A percentile compares a stretch with the other conserved stretches of the same genome.
These are phyloP conservation scores for Heliangelus exortis DNA, from an alignment of 2,797 vertebrate genomes.

Conservation along the genomic window DNA sequence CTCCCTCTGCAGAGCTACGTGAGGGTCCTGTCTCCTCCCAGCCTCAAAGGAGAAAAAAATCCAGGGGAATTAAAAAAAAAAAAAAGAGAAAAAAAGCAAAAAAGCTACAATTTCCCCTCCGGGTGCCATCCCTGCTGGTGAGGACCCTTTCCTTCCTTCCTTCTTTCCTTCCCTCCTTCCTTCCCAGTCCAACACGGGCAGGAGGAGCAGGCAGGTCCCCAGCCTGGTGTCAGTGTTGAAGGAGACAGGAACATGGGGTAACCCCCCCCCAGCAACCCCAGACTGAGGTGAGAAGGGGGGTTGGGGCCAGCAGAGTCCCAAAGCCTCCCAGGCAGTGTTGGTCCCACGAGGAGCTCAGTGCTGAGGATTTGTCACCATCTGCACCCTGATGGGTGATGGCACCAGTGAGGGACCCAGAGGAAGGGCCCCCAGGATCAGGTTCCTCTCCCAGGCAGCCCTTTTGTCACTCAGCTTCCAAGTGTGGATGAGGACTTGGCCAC, in stretches of 20 bases:
- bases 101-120: not conserved
- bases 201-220: not conserved
- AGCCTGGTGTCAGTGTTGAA: not conserved
- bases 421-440: not conserved
- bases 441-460: not conserved
- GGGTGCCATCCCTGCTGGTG: not conserved
- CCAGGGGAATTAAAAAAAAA: not conserved
- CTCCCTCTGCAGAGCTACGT: not conserved
- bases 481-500: not conserved
- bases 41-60: not conserved
- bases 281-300: not conserved
- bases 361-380: not conserved
- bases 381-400: not conserved
- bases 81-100: not conserved
- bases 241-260: not conserved
- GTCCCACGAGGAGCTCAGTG: not conserved
- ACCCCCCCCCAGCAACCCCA: not conserved
- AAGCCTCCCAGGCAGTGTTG: not conserved
- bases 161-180: not conserved
- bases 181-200: not conserved
- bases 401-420: not conserved
- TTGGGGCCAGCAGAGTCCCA: not conserved
- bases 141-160: not conserved
- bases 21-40: not conserved
- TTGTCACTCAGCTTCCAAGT: rapidly evolving